These are phyloP conservation scores for Eidolon helvum DNA, from an alignment of 2,113 vertebrate genomes.

Conservation along the genomic window DNA sequence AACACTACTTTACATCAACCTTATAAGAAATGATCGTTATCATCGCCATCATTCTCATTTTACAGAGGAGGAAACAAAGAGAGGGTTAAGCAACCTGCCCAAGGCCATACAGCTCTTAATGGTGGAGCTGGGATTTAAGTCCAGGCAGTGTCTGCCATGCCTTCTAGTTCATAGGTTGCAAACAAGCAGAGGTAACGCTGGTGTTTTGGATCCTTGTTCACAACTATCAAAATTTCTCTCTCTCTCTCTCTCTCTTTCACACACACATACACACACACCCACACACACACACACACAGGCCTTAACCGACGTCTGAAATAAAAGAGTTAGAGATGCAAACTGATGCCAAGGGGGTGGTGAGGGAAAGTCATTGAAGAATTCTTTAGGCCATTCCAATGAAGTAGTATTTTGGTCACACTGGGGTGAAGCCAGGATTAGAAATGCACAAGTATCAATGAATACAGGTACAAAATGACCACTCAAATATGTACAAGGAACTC, in stretches of 20 bases:
- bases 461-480: background rate
- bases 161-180: background rate
- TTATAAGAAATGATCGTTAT: background rate
- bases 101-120: background rate
- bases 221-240: background rate
- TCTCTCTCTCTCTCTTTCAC: too few relatives aligned
- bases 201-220: constrained; percentile 14
- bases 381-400: background rate
- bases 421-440: constrained; percentile 1
- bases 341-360: background rate
- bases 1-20: background rate
- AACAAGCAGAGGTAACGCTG: background rate
- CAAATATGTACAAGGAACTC: background rate
- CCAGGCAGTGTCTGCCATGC: background rate
- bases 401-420: background rate
- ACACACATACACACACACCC: background rate
- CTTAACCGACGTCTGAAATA: background rate
- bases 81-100: background rate
- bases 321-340: background rate
- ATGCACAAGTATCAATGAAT: background rate
- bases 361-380: background rate
- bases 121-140: background rate
- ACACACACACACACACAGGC: background rate
- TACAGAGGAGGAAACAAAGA: background rate
- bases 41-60: background rate